These are phyloP conservation scores for Lucilia cuprina DNA, from an alignment of 1,140 invertebrate genomes.

Conservation along the genomic window DNA sequence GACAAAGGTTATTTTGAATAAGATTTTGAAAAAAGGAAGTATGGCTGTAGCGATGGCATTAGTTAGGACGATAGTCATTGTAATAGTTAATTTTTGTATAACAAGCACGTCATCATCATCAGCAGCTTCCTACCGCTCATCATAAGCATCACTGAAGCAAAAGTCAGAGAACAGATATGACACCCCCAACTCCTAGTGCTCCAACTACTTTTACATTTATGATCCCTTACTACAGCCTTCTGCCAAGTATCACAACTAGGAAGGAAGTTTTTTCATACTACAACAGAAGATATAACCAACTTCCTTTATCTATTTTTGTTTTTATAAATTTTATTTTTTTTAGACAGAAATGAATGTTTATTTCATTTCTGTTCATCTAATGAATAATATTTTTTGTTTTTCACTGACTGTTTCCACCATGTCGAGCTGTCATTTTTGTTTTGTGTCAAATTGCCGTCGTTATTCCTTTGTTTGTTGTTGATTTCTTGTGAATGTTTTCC, in stretches of 20 bases:
- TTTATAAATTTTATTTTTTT: background rate
- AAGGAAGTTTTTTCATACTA: slow-evolving; percentile 22
- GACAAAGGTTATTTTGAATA: background rate
- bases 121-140: background rate
- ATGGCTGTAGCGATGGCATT: background rate
- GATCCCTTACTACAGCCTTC: no score
- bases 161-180: slow-evolving; percentile 5
- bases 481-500: no score
- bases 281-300: background rate
- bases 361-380: slow-evolving; percentile 6
- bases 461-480: background rate
- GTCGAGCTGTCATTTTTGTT: slow-evolving; percentile 32
- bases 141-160: background rate
- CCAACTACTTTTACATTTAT: background rate
- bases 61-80: background rate
- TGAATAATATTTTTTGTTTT: slow-evolving; percentile 17
- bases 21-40: background rate
- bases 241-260: background rate
- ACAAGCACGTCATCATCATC: slow-evolving; percentile 29
- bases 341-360: slow-evolving; percentile 12
- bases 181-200: background rate
- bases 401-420: background rate
- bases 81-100: slow-evolving; percentile 27
- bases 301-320: slow-evolving; percentile 24
- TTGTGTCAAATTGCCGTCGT: slow-evolving; percentile 18